Evolutionary conservation across 1,140 invertebrate genomes (phyloP).

Genomic region (Schlechtendalia chinensis): DNA sequence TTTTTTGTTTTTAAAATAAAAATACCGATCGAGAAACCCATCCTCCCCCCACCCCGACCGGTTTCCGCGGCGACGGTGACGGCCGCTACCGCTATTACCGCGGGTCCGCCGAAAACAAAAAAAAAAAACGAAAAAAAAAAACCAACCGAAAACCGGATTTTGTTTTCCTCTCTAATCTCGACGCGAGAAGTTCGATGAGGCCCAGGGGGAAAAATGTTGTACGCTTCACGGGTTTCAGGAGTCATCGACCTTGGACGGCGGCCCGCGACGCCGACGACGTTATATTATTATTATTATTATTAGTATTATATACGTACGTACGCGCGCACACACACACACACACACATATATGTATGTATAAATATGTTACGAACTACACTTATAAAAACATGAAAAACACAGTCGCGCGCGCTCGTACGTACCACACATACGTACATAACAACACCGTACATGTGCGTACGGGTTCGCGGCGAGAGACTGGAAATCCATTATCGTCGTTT

Average conservation of each 20-base stretch:
- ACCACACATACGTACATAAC: too few relatives aligned
- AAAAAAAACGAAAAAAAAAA: too few relatives aligned
- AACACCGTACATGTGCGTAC: too few relatives aligned
- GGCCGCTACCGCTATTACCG: too few relatives aligned
- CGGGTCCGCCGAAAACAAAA: slow-evolving; percentile 37
- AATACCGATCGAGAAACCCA: slow-evolving; percentile 14
- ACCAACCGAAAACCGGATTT: slow-evolving; percentile 43
- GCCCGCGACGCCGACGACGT: slow-evolving; percentile 24
- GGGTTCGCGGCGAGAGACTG: slow-evolving; percentile 43
- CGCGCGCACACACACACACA: background rate
- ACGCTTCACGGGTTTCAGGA: slow-evolving; percentile 48
- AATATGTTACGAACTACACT: too few relatives aligned
- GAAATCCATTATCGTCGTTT: slow-evolving; percentile 47
- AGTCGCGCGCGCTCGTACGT: too few relatives aligned
- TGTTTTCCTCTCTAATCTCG: background rate
- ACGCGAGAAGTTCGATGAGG: slow-evolving; percentile 15
- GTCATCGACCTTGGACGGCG: slow-evolving; percentile 47
- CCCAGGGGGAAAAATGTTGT: slow-evolving; percentile 49
- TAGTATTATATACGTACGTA: too few relatives aligned
- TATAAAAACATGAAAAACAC: too few relatives aligned
- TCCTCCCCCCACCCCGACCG: slow-evolving; percentile 47
- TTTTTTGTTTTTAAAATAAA: too few relatives aligned
- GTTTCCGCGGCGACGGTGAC: too few relatives aligned
- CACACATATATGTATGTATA: too few relatives aligned
- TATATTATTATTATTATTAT: slow-evolving; percentile 23